These are phyloP conservation scores for Oscheius sp. DNA, from an alignment of 2,888 invertebrate species.

Conservation along the genomic window DNA sequence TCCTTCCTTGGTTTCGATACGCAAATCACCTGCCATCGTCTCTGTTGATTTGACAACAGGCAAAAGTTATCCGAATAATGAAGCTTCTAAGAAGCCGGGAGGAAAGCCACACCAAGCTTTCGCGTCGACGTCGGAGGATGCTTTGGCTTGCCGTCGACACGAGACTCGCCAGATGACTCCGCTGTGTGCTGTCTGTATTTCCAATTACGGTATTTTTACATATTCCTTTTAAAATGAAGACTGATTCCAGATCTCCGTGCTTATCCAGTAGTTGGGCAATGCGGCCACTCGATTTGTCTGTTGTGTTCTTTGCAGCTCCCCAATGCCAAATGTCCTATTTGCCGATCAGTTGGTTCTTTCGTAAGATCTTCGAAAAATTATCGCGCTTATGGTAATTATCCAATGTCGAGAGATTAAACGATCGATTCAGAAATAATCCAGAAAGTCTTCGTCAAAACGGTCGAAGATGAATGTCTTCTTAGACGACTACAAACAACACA, in stretches of 20 bases:
- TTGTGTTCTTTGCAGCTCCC: not conserved
- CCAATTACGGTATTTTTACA: not conserved
- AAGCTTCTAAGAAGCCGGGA: too few relatives aligned
- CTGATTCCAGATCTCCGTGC: not conserved
- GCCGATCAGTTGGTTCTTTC: not conserved
- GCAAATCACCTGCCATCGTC: not conserved
- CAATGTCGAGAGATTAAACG: too few relatives aligned
- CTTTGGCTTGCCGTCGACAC: not conserved
- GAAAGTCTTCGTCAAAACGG: not conserved
- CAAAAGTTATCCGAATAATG: too few relatives aligned
- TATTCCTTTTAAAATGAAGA: not conserved
- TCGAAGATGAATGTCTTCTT: not conserved
- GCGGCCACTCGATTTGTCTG: conserved; percentile 14
- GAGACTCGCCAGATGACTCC: not conserved
- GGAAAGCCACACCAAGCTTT: too few relatives aligned
- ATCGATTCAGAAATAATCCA: not conserved
- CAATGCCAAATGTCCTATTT: not conserved
- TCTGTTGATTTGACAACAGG: too few relatives aligned
- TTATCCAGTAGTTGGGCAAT: not conserved
- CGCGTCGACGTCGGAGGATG: too few relatives aligned
- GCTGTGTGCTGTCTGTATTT: not conserved
- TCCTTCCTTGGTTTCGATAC: conserved; percentile 73
- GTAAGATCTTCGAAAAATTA: not conserved
- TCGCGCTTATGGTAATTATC: not conserved
- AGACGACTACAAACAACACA: not conserved